phyloP scores from a whole-genome alignment of 1,140 invertebrate genomes.

The Calliopsis andreniformis region DNA sequence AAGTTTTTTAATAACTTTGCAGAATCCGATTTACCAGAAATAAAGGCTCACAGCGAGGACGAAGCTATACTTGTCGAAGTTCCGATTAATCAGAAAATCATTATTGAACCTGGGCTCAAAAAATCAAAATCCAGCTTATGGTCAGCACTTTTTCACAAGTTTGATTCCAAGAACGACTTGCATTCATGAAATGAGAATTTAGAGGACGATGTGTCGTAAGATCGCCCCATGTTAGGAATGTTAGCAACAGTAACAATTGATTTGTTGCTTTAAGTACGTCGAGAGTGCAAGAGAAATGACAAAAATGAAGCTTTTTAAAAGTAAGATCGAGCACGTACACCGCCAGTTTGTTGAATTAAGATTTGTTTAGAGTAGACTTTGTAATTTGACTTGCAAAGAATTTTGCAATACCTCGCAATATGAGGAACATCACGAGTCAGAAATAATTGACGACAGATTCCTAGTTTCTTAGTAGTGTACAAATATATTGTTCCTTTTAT shows the following conservation, averaged over 20 bases:
- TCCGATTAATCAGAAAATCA: slow-evolving; percentile 29
- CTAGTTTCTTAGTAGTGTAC: not conserved
- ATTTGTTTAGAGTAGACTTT: not conserved
- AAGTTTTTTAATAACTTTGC: slow-evolving; percentile 12
- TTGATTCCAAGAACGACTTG: not conserved
- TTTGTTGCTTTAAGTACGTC: not conserved
- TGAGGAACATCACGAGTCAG: too few species aligned
- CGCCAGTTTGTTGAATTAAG: not conserved
- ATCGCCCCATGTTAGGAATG: too few species aligned
- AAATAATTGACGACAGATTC: not conserved
- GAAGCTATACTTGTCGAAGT: slow-evolving; percentile 36
- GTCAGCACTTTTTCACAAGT: not conserved
- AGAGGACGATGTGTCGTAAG: too few species aligned
- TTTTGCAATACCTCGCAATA: too few species aligned
- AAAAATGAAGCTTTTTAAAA: too few species aligned
- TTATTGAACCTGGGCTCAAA: slow-evolving; percentile 1
- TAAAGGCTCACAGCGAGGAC: slow-evolving; percentile 6
- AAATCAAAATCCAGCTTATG: not conserved
- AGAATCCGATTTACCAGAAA: slow-evolving; percentile 8
- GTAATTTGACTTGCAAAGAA: too few species aligned
- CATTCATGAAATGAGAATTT: not conserved
- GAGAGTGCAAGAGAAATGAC: too few species aligned
- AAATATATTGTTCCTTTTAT: slow-evolving; percentile 12
- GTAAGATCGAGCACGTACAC: too few species aligned
- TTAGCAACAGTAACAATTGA: not conserved